Conservation (phyloP, 2,888 invertebrate species). For the Ceraclea dissimilis region DNA sequence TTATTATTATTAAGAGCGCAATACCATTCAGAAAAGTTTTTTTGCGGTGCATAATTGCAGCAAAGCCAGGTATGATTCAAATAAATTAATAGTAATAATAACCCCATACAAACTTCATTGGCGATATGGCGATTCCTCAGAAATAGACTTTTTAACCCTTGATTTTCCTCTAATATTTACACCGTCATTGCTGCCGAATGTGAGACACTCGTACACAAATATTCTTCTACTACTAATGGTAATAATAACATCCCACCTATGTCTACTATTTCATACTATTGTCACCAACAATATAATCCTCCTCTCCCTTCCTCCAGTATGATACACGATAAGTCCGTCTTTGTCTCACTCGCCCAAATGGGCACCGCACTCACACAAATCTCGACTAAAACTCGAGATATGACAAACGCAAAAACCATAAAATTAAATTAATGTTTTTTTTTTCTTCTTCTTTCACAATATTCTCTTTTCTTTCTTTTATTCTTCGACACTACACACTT, state of each 20-base stretch:
- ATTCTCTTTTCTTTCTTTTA: slow-evolving; percentile 22
- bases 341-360: slow-evolving; percentile 16
- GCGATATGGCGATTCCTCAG: too few relatives aligned
- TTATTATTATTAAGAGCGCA: too few relatives aligned
- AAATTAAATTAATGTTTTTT: slow-evolving; percentile 48
- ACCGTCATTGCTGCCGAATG: too few relatives aligned
- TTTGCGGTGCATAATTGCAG: too few relatives aligned
- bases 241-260: slow-evolving; percentile 26
- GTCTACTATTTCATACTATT: slow-evolving; percentile 25
- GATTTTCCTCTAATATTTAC: too few relatives aligned
- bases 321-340: slow-evolving; percentile 1
- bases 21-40: too few relatives aligned
- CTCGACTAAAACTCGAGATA: slow-evolving; percentile 38
- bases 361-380: slow-evolving; percentile 36
- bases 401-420: slow-evolving; percentile 52
- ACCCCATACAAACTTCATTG: too few relatives aligned
- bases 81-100: too few relatives aligned
- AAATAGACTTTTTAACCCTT: too few relatives aligned
- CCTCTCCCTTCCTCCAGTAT: slow-evolving; percentile 5
- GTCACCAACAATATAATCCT: slow-evolving; percentile 21
- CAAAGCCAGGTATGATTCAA: too few relatives aligned
- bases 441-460: slow-evolving; percentile 15
- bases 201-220: slow-evolving; percentile 8
- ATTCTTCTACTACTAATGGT: slow-evolving; percentile 19
- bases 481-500: slow-evolving; percentile 17